Evolutionary conservation across 2,888 invertebrate genomes (phyloP), one percentile per base, ranked within the genome.

Genomic region (Phalera bucephala): DNA sequence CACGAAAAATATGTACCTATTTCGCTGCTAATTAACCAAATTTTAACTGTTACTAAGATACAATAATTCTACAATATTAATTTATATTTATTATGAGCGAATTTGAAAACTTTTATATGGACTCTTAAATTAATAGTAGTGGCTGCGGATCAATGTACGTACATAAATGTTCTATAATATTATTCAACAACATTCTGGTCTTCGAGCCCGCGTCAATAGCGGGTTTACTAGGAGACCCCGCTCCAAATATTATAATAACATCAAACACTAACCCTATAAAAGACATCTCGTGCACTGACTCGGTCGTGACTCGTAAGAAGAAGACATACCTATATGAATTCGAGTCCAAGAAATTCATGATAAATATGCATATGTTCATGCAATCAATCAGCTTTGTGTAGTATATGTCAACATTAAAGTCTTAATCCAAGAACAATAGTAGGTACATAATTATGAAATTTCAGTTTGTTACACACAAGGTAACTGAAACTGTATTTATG

Each of bases 201-300:
- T 56, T 65, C 52, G 41, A 53, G 59, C 69, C 62, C 72, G 69
- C 74, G 67, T 72, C 67, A 66, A 67, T 46, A 57, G 67, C 75
- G 61, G 64, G 72, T 59, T 71, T 74, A 39, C 36, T 43, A 39
- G 60, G 59, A 62, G 64, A 45, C 58, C 47, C 52, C 33, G 49
- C 69, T 63, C 64, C 65, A 40, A 51, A 51, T 43, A 52, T 14
- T 23, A 14, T 5, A 17, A 14, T 54, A 64, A 70, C 62, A 70
- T 57, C 56, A 36, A 62, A 48, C 50, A 36, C 59, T 64, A 64
- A 52, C 37, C 49, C 56, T 65, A 65, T 50, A 31, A 35, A 57
- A 57, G 45, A 58, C 45, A 58, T 54, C 36, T 41, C 45, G 31
- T 47, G 29, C 48, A 41, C 36, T 29, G 23, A 40, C 8, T 30